Percentiles rank a stretch among this genome's conserved stretches.
Conservation (phyloP, 37 sponge, comb jelly and placozoan species). For the Amphimedon queenslandica region DNA sequence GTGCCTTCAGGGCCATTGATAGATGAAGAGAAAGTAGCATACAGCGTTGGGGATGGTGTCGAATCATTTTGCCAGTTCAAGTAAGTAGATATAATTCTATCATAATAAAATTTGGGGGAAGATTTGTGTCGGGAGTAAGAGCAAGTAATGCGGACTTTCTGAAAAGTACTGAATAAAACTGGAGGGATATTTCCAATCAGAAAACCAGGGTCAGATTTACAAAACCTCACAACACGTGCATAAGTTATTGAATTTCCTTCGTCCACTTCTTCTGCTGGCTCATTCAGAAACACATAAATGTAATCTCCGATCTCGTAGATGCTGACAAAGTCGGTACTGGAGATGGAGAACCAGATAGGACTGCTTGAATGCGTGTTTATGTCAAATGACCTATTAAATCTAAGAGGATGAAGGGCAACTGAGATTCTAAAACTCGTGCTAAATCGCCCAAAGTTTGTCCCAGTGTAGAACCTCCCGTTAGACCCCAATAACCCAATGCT, state of each 20-base stretch:
- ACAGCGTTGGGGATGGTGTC: slow-evolving; percentile 12
- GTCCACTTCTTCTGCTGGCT: slow-evolving; percentile 44
- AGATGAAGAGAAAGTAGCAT: slow-evolving; percentile 49
- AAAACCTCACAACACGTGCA: slow-evolving; percentile 53
- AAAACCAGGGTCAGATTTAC: slow-evolving; percentile 41
- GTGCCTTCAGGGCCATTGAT: slow-evolving; percentile 55
- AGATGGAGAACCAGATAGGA: slow-evolving; percentile 22
- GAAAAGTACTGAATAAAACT: slow-evolving; percentile 53
- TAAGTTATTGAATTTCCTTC: slow-evolving; percentile 5
- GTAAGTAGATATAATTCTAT: slow-evolving; percentile 38
- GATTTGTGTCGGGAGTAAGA: background rate
- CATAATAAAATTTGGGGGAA: slow-evolving; percentile 35
- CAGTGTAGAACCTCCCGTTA: slow-evolving; percentile 40
- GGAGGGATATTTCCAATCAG: background rate
- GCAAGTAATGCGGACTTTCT: slow-evolving; percentile 51
- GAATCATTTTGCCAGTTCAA: background rate
- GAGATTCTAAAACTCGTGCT: slow-evolving; percentile 16
- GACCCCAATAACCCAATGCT: slow-evolving; percentile 20
- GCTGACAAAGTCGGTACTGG: slow-evolving; percentile 39
- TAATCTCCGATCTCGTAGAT: slow-evolving; percentile 27
- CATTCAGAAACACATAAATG: slow-evolving; percentile 51
- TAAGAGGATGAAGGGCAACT: slow-evolving; percentile 27
- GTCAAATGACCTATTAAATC: slow-evolving; percentile 8
- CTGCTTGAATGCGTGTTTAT: slow-evolving; percentile 5
- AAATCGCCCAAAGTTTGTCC: slow-evolving; percentile 11